Conservation (phyloP, 2,113 vertebrate species). For the Pelecanus crispus region DNA sequence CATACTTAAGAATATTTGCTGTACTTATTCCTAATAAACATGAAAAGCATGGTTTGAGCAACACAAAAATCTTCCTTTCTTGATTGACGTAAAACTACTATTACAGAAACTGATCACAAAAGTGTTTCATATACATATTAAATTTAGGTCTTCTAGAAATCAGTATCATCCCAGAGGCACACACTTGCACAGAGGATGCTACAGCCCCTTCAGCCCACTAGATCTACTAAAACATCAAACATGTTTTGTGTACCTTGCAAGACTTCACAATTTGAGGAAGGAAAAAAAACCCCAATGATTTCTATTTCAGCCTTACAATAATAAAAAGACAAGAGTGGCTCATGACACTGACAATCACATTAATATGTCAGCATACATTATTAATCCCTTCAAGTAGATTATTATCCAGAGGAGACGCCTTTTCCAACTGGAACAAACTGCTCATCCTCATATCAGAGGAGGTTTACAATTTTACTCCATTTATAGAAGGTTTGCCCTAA, state of each 20-base stretch:
- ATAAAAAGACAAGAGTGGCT: neutral
- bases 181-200: neutral
- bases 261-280: neutral
- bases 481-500: neutral
- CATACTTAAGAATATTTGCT: neutral
- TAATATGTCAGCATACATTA: neutral
- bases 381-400: neutral
- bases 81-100: neutral
- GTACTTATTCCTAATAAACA: neutral
- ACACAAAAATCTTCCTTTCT: neutral
- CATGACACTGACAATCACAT: neutral
- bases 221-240: neutral
- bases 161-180: neutral
- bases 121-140: neutral
- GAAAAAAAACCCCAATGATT: neutral
- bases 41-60: neutral
- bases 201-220: neutral
- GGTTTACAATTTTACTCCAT: neutral
- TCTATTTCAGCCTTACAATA: neutral
- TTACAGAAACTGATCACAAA: neutral
- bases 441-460: neutral
- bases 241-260: neutral
- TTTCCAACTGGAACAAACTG: neutral
- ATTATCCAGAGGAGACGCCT: neutral
- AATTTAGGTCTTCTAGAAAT: neutral